Evolutionary conservation across 2,113 vertebrate species (phyloP).

Genomic region (Nycticorax nycticorax): DNA sequence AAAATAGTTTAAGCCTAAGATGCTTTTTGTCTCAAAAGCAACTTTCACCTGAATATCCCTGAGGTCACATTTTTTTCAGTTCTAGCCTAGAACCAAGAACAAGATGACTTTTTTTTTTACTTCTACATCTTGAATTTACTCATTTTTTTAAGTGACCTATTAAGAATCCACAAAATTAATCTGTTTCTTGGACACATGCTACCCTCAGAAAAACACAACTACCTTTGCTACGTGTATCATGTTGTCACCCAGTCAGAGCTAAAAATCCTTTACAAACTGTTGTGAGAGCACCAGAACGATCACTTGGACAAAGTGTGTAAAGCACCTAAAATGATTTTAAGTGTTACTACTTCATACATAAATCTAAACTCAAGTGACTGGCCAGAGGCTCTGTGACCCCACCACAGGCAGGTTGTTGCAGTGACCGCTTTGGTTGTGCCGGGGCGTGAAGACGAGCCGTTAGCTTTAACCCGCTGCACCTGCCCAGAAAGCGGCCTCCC

Average conservation of each 20-base stretch:
- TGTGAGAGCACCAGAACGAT: rapidly evolving
- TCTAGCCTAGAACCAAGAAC: neutral
- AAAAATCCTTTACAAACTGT: neutral
- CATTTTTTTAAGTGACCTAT: neutral
- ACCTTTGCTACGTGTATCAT: rapidly evolving
- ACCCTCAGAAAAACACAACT: neutral
- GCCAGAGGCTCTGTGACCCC: rapidly evolving
- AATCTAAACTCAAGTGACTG: rapidly evolving
- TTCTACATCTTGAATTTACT: neutral
- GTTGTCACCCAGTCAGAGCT: too few relatives aligned
- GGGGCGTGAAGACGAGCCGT: rapidly evolving
- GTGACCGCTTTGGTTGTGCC: rapidly evolving
- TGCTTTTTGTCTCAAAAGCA: neutral
- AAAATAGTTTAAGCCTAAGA: neutral
- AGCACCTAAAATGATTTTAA: rapidly evolving
- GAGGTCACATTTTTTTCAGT: neutral
- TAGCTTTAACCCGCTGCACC: rapidly evolving
- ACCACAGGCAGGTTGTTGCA: rapidly evolving
- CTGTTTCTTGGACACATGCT: rapidly evolving
- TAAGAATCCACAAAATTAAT: neutral
- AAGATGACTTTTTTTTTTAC: neutral
- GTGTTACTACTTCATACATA: rapidly evolving
- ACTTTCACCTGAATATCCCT: neutral
- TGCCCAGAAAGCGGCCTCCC: rapidly evolving
- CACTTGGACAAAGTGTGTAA: rapidly evolving